Conservation (phyloP, 2,797 vertebrate species). For the Peromyscus eremicus region DNA sequence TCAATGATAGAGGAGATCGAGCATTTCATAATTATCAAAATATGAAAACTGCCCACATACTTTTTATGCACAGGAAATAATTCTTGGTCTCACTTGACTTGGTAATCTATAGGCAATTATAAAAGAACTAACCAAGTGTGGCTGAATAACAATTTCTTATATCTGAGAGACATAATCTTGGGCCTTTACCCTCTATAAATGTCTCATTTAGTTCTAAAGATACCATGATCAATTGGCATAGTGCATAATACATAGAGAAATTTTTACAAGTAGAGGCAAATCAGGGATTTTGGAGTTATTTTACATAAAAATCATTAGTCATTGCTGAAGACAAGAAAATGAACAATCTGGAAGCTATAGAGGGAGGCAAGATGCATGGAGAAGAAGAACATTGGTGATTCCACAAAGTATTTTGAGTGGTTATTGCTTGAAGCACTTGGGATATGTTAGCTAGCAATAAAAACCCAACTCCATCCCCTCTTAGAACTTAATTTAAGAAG, state of each 20-base stretch:
- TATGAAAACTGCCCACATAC: not conserved
- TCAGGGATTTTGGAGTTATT: not conserved
- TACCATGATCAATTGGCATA: not conserved
- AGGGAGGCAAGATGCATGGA: not conserved
- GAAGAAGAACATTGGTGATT: not conserved
- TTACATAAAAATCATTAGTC: not conserved
- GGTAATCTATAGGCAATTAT: not conserved
- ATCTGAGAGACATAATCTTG: not conserved
- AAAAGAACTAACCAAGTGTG: not conserved
- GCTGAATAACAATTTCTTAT: not conserved
- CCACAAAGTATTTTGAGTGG: not conserved
- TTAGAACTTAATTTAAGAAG: slow-evolving; percentile 43
- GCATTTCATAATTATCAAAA: slow-evolving; percentile 50
- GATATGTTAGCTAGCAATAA: not conserved
- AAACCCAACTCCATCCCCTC: not conserved
- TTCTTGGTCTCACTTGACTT: not conserved
- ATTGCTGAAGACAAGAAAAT: slow-evolving; percentile 1
- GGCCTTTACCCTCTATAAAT: not conserved
- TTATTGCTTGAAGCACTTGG: not conserved
- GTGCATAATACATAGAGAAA: not conserved
- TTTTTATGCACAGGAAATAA: slow-evolving; percentile 45
- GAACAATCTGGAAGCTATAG: not conserved
- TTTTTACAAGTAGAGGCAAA: slow-evolving; percentile 15
- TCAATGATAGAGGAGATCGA: not conserved
- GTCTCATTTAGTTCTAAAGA: not conserved